Evolutionary conservation across 2,888 invertebrate species (phyloP).

Genomic region (Oscheius myriophilus): DNA sequence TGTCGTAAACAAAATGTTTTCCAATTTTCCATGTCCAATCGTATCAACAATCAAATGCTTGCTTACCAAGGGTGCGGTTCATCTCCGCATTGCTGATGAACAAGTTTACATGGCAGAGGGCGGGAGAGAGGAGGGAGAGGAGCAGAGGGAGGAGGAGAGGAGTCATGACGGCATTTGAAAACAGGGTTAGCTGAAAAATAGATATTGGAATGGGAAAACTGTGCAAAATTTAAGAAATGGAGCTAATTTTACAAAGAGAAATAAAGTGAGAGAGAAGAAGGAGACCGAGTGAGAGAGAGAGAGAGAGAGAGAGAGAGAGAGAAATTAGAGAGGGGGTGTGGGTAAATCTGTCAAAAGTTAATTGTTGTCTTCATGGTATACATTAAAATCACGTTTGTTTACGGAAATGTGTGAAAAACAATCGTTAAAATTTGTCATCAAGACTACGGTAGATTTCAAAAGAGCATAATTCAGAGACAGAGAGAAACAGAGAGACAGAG

Average conservation of each 20-base stretch:
- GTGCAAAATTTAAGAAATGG: constrained; percentile 29
- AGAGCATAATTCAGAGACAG: too few relatives aligned
- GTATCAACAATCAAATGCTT: neutral
- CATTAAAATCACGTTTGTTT: constrained; percentile 30
- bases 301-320: constrained; percentile 26
- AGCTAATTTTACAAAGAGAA: constrained; percentile 24
- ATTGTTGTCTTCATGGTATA: too few relatives aligned
- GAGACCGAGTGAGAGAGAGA: constrained; percentile 26
- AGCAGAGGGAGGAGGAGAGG: constrained; percentile 4
- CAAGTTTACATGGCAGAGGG: constrained; percentile 55
- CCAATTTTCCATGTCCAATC: neutral
- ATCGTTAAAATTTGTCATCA: too few relatives aligned
- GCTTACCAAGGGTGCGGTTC: constrained; percentile 67
- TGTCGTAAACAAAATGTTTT: neutral
- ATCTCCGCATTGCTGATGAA: constrained; percentile 67
- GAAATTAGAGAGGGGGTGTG: neutral
- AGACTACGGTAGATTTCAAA: too few relatives aligned
- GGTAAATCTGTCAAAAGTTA: too few relatives aligned
- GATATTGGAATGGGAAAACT: constrained; percentile 34
- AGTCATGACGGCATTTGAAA: constrained; percentile 22
- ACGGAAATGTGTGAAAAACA: constrained; percentile 18
- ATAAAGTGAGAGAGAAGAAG: constrained; percentile 3
- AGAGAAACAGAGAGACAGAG: too few relatives aligned
- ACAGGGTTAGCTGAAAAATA: too few relatives aligned
- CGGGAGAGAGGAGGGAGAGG: neutral